These are phyloP conservation scores for Ictalurus punctatus DNA, from an alignment of 2,113 vertebrate species.

Conservation along the genomic window DNA sequence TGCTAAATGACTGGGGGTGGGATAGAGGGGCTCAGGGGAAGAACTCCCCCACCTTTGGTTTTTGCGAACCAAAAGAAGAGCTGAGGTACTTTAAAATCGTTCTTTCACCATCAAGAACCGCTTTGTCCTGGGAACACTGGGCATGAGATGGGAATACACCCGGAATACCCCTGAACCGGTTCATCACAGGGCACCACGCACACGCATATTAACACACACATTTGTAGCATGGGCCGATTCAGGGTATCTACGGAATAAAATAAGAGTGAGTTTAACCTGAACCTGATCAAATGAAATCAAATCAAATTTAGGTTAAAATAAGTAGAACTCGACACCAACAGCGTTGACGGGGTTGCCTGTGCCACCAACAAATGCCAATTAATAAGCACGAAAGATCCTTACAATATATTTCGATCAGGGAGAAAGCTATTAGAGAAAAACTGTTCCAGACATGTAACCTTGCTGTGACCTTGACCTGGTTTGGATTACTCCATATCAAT, in stretches of 20 bases:
- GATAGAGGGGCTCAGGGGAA: too few relatives aligned
- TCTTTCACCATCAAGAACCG: neutral
- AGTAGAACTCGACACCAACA: neutral
- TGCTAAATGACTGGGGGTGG: neutral
- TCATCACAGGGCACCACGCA: neutral
- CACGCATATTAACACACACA: neutral
- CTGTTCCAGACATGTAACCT: neutral
- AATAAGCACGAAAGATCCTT: too few relatives aligned
- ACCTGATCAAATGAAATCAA: neutral
- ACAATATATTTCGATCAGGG: neutral
- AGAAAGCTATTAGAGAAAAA: neutral
- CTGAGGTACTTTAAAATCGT: neutral
- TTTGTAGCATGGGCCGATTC: neutral
- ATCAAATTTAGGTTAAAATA: neutral
- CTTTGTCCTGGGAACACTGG: neutral
- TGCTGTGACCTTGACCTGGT: neutral
- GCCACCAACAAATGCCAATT: neutral
- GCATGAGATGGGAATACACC: neutral
- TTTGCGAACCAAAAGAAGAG: neutral
- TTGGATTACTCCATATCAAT: neutral
- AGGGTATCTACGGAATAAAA: neutral
- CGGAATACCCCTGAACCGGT: neutral
- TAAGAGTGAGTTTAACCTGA: neutral
- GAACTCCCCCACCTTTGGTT: neutral
- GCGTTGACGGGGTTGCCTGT: neutral